These are phyloP conservation scores for Lepidotrigona ventralis DNA, from an alignment of 1,140 invertebrate genomes.

Conservation along the genomic window DNA sequence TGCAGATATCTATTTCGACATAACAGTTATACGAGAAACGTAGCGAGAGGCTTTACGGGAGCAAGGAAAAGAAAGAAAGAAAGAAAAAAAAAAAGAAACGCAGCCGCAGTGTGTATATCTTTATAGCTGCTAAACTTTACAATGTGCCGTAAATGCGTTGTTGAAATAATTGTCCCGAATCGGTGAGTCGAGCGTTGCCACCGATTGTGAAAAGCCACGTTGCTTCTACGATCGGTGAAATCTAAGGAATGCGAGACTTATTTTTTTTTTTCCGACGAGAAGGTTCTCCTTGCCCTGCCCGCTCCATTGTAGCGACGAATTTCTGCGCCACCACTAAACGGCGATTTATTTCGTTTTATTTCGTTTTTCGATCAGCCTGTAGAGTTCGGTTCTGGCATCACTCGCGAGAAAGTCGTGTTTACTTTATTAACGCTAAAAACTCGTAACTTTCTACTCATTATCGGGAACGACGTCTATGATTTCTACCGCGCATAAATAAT, in stretches of 20 bases:
- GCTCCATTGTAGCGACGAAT: neutral
- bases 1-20: slow-evolving; percentile 56
- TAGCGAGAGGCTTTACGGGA: neutral
- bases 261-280: neutral
- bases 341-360: slow-evolving; percentile 15
- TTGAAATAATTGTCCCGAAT: slow-evolving; percentile 22
- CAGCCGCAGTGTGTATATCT: slow-evolving; percentile 9
- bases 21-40: slow-evolving; percentile 26
- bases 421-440: slow-evolving; percentile 36
- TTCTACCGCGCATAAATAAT: neutral
- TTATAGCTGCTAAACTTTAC: neutral
- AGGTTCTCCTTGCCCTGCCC: neutral
- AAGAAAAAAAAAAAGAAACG: neutral
- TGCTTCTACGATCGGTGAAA: neutral
- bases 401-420: slow-evolving; percentile 42
- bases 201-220: neutral
- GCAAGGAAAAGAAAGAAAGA: neutral
- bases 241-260: neutral
- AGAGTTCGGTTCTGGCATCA: slow-evolving; percentile 11
- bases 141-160: slow-evolving; percentile 2
- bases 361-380: too few relatives aligned
- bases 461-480: slow-evolving; percentile 22
- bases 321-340: neutral
- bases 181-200: neutral
- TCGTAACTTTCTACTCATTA: slow-evolving; percentile 53